These are phyloP conservation scores for Drosophila parabipectinata DNA, from an alignment of 1,140 invertebrate genomes.

Conservation along the genomic window DNA sequence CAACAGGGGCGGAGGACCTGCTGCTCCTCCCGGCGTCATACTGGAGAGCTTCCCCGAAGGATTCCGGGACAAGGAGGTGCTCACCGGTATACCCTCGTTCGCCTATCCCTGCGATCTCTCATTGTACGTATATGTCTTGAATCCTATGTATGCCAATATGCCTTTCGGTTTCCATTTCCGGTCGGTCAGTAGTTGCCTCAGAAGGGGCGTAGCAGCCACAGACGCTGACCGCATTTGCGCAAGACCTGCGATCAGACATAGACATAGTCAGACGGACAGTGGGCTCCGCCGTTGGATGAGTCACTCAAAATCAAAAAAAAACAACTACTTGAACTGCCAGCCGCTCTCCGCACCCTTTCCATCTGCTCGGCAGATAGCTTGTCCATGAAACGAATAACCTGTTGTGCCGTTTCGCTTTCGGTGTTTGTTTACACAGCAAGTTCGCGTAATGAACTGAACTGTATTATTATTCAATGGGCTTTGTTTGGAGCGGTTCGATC, in stretches of 20 bases:
- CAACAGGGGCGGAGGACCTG: constrained; percentile 38
- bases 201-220: constrained; percentile 18
- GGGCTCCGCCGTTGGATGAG: constrained; percentile 37
- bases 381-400: constrained; percentile 81
- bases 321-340: constrained; percentile 24
- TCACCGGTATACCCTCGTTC: constrained; percentile 92
- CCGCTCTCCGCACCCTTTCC: constrained; percentile 10
- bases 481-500: constrained; percentile 49
- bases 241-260: constrained; percentile 24
- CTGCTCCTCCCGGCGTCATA: constrained; percentile 86
- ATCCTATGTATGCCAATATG: neutral
- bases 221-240: constrained; percentile 22
- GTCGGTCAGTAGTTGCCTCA: constrained; percentile 12
- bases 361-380: constrained; percentile 44
- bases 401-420: constrained; percentile 67
- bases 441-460: constrained; percentile 52
- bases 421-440: constrained; percentile 71
- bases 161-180: constrained; percentile 26
- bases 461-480: constrained; percentile 70
- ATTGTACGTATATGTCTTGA: constrained; percentile 86
- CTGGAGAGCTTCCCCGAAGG: constrained; percentile 90
- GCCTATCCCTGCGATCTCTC: constrained; percentile 92
- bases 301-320: constrained; percentile 16
- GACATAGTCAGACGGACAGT: constrained; percentile 4
- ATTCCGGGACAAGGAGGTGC: constrained; percentile 89